These are phyloP conservation scores for Heloderma charlesbogerti DNA, from an alignment of 2,113 vertebrate genomes.

Conservation along the genomic window DNA sequence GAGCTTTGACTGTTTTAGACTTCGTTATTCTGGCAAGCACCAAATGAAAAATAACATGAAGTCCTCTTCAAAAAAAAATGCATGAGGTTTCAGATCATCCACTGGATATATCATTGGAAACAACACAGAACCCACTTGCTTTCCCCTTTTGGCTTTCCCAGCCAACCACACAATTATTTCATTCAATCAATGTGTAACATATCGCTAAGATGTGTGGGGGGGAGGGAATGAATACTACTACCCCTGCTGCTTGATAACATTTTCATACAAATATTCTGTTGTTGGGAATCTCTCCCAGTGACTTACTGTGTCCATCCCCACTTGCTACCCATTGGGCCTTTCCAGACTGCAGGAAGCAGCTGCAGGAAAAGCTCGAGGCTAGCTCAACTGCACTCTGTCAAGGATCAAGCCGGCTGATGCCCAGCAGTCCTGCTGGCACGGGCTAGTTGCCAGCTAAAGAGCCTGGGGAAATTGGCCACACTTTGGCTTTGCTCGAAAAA, in stretches of 20 bases:
- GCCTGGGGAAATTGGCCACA: background rate
- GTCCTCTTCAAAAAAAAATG: background rate
- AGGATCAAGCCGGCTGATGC: background rate
- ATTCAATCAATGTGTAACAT: background rate
- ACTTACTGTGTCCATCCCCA: background rate
- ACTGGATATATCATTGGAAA: background rate
- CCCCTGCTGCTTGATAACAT: background rate
- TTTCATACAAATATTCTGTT: background rate
- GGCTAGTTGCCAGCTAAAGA: background rate
- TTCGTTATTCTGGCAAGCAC: background rate
- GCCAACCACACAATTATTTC: background rate
- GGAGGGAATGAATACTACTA: background rate
- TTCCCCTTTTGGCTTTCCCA: background rate
- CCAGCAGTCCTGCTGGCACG: background rate
- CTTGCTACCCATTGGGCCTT: background rate
- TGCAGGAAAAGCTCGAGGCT: slow-evolving; percentile 4
- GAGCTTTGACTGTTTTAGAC: background rate
- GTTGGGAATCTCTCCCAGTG: background rate
- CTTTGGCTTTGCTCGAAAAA: background rate
- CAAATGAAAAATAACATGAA: background rate
- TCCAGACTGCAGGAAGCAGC: background rate
- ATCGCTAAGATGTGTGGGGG: background rate
- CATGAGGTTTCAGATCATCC: background rate
- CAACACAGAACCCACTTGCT: background rate
- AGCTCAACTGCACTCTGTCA: background rate